A percentile compares a stretch with the other conserved stretches of the same genome.
Conservation (phyloP, 2,797 vertebrate species). For the Intellagama lesueurii region DNA sequence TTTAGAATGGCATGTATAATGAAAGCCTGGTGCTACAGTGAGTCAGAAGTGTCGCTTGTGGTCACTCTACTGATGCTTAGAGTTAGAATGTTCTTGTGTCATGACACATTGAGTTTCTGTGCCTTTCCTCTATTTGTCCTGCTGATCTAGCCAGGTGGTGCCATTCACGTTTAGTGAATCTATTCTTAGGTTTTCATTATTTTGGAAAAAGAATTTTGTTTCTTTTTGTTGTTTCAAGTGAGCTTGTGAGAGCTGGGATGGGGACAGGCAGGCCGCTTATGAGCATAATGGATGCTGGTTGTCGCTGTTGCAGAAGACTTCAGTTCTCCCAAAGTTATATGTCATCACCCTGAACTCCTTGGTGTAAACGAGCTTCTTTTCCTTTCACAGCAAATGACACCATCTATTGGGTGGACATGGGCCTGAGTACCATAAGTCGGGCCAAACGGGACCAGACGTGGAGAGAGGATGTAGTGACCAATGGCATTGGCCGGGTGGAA, state of each 20-base stretch:
- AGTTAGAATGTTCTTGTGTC: not conserved
- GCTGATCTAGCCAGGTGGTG: not conserved
- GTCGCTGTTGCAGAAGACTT: not conserved
- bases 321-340: not conserved
- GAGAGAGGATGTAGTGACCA: conserved; percentile 96
- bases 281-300: not conserved
- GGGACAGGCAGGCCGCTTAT: not conserved
- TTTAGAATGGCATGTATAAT: not conserved
- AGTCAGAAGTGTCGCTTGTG: not conserved
- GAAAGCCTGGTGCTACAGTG: too few species aligned
- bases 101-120: not conserved
- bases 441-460: conserved; percentile 97
- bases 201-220: not conserved
- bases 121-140: too few species aligned
- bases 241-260: not conserved
- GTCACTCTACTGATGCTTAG: not conserved
- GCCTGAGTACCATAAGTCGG: conserved; percentile 95
- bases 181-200: not conserved
- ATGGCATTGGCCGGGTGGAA: conserved; percentile 95
- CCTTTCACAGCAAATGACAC: conserved; percentile 90
- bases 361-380: not conserved
- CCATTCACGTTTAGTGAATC: too few species aligned
- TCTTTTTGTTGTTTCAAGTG: not conserved
- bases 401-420: conserved; percentile 99
- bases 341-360: not conserved